A percentile compares a stretch with the other conserved stretches of the same genome.
These are phyloP conservation scores for Steinernema carpocapsae DNA, from an alignment of 2,888 invertebrate genomes.

Conservation along the genomic window DNA sequence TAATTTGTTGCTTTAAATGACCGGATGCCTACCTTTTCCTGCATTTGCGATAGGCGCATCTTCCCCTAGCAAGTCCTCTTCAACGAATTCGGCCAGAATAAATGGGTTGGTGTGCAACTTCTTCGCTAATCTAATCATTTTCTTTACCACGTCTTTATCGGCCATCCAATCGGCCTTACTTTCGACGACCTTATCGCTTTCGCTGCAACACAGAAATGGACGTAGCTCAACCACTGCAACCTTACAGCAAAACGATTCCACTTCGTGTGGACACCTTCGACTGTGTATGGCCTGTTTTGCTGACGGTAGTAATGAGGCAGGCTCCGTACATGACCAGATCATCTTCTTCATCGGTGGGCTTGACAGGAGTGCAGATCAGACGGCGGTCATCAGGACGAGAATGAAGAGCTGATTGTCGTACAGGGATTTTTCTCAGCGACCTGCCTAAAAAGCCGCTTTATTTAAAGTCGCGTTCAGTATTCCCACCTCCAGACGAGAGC, in stretches of 20 bases:
- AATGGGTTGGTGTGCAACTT: constrained; percentile 23
- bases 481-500: constrained; percentile 7
- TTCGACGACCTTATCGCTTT: background rate
- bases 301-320: background rate
- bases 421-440: constrained; percentile 2
- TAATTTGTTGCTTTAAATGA: background rate
- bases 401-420: constrained; percentile 10
- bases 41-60: too few relatives aligned
- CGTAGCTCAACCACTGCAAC: too few relatives aligned
- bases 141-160: background rate
- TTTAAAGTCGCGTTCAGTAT: background rate
- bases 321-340: constrained; percentile 21
- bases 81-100: constrained; percentile 11
- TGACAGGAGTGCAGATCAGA: background rate
- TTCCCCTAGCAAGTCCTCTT: background rate
- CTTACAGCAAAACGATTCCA: constrained; percentile 25
- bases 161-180: background rate
- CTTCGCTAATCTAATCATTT: constrained; percentile 15
- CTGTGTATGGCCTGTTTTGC: background rate
- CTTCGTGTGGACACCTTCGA: constrained; percentile 6
- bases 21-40: background rate
- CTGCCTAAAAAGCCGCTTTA: background rate
- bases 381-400: background rate
- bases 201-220: background rate
- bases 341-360: background rate